These are phyloP conservation scores for Botia kubotai DNA, from an alignment of 2,797 vertebrate species.

Conservation along the genomic window DNA sequence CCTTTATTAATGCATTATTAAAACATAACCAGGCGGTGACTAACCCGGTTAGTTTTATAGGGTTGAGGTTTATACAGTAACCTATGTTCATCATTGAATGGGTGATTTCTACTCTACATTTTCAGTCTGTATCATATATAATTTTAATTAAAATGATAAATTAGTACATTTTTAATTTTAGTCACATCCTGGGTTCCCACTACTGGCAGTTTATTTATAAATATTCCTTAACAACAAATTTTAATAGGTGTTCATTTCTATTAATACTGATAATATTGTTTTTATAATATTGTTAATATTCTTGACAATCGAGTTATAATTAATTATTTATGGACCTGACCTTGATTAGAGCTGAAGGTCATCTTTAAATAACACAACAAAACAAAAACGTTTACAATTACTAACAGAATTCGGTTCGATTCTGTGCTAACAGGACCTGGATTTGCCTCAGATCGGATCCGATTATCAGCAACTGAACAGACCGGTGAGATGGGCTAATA, in stretches of 20 bases:
- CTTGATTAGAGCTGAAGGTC: no score
- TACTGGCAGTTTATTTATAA: no score
- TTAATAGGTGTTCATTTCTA: not conserved
- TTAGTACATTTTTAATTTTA: no score
- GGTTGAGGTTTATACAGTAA: not conserved
- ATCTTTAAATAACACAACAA: not conserved
- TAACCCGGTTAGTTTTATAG: no score
- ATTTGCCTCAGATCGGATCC: not conserved
- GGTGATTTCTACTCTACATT: not conserved
- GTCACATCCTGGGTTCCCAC: no score
- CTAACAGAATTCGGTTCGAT: no score
- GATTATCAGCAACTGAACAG: conserved; percentile 39
- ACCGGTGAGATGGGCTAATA: conserved; percentile 6
- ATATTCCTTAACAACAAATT: no score
- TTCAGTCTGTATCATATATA: not conserved
- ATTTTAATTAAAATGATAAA: no score
- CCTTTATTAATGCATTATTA: not conserved
- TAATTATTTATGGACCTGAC: no score
- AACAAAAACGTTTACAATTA: no score
- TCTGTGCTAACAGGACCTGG: not conserved
- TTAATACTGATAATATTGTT: not conserved
- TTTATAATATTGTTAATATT: not conserved
- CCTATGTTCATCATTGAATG: not conserved
- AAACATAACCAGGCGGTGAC: no score
- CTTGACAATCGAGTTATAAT: not conserved